These are phyloP conservation scores for Enteromius anoplus DNA, from an alignment of 2,797 vertebrate species.

Conservation along the genomic window DNA sequence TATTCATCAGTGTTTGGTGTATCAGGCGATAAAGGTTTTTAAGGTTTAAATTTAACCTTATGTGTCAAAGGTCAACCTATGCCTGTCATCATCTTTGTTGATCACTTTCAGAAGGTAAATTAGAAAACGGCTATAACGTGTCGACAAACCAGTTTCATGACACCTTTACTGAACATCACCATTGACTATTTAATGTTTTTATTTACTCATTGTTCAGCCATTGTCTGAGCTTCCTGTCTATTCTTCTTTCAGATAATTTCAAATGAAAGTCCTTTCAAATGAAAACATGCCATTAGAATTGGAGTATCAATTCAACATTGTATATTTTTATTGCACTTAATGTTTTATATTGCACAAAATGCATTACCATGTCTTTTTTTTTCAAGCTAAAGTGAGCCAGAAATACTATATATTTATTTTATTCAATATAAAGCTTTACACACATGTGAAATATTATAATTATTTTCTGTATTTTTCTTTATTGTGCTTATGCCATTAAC, in stretches of 20 bases:
- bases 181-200: background rate
- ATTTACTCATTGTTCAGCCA: background rate
- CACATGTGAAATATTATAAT: background rate
- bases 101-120: background rate
- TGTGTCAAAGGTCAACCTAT: constrained; percentile 9
- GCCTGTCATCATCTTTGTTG: background rate
- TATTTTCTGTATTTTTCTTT: background rate
- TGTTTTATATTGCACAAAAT: background rate
- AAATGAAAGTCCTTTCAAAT: background rate
- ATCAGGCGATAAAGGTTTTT: background rate
- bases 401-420: background rate
- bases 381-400: background rate
- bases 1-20: background rate
- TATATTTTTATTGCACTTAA: background rate
- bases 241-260: constrained; percentile 3
- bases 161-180: constrained; percentile 3
- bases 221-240: background rate
- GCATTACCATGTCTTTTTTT: background rate
- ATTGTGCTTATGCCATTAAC: background rate
- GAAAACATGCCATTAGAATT: background rate
- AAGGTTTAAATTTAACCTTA: background rate
- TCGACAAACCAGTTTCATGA: constrained; percentile 8
- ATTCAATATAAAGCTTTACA: background rate
- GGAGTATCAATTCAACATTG: background rate
- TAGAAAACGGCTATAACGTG: background rate